phyloP scores from a whole-genome alignment of 2,888 invertebrate species.

The Leucoma salicis region DNA sequence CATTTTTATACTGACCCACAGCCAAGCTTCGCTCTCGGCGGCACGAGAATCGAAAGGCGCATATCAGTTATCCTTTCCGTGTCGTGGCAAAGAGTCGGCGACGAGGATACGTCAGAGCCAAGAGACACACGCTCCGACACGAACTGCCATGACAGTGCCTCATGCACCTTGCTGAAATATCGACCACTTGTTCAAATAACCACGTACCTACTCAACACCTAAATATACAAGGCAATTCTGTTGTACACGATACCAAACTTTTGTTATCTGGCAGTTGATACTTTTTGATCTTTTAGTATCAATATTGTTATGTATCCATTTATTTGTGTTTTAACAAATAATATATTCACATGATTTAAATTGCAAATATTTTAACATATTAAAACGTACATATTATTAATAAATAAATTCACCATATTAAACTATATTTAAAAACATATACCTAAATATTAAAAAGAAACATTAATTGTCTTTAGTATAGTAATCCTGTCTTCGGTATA shows the following conservation, averaged over 20 bases:
- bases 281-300: too few species aligned
- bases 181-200: slow-evolving; percentile 23
- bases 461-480: too few species aligned
- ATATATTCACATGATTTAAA: too few species aligned
- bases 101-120: slow-evolving; percentile 78
- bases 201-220: slow-evolving; percentile 11
- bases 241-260: neutral
- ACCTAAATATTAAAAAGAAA: too few species aligned
- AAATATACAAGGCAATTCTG: slow-evolving; percentile 10
- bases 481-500: too few species aligned
- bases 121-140: slow-evolving; percentile 83
- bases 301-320: too few species aligned
- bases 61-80: slow-evolving; percentile 84
- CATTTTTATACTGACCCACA: slow-evolving; percentile 84
- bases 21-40: slow-evolving; percentile 91
- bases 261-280: too few species aligned
- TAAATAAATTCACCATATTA: too few species aligned
- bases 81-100: slow-evolving; percentile 71
- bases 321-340: too few species aligned
- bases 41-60: slow-evolving; percentile 89
- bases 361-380: too few species aligned
- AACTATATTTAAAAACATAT: too few species aligned
- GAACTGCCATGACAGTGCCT: slow-evolving; percentile 92
- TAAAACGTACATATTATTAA: too few species aligned
- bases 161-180: slow-evolving; percentile 84